These are phyloP conservation scores for Dallia pectoralis DNA, from an alignment of 2,797 vertebrate genomes.

Conservation along the genomic window DNA sequence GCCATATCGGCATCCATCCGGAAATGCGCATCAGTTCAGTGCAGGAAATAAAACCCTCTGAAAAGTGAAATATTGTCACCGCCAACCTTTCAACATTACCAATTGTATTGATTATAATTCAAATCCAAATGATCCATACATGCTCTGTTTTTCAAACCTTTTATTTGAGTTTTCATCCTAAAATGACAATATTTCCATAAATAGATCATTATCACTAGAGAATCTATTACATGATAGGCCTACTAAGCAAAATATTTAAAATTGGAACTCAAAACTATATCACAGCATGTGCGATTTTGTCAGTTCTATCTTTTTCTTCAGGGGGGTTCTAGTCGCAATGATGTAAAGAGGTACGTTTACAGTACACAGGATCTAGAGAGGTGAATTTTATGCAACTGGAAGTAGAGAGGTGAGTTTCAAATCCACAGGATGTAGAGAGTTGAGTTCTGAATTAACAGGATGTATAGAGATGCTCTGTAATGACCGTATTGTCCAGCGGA, in stretches of 20 bases:
- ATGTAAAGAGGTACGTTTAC: not conserved
- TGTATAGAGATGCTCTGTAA: not conserved
- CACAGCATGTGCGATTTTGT: slow-evolving; percentile 3
- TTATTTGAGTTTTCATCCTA: slow-evolving; percentile 69
- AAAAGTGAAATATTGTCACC: not conserved
- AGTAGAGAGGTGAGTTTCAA: not conserved
- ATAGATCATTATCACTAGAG: slow-evolving; percentile 62
- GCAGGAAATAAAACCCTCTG: not conserved
- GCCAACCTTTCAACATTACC: not conserved
- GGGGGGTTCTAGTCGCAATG: not conserved
- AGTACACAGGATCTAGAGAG: not conserved
- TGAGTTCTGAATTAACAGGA: not conserved
- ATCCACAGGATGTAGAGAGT: not conserved
- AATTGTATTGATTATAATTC: not conserved
- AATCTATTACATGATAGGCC: slow-evolving; percentile 22
- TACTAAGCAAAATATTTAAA: not conserved
- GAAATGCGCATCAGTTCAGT: not conserved
- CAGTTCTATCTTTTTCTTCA: not conserved
- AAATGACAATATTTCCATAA: slow-evolving; percentile 74
- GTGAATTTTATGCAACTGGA: not conserved
- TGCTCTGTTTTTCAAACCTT: slow-evolving; percentile 61
- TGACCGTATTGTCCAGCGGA: not conserved
- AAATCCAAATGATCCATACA: not conserved
- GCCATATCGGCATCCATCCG: not conserved
- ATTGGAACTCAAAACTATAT: slow-evolving; percentile 12